A percentile compares a stretch with the other conserved stretches of the same genome.
Conservation (phyloP, 2,888 invertebrate genomes). For the Zaprionus obscuricornis region DNA sequence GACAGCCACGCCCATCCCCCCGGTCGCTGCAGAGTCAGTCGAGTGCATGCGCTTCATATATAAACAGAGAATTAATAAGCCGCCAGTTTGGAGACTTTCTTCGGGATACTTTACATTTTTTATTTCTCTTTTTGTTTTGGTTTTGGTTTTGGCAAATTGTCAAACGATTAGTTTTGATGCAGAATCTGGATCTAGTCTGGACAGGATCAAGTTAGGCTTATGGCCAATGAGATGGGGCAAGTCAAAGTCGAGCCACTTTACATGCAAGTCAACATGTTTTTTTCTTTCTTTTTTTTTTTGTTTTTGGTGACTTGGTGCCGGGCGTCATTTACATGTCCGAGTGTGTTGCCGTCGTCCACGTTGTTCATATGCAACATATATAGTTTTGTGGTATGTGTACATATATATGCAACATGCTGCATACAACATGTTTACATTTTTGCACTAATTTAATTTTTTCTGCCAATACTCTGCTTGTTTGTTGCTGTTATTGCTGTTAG, state of each 20-base stretch:
- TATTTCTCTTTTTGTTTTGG: neutral
- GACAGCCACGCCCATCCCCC: neutral
- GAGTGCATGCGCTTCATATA: conserved; percentile 69
- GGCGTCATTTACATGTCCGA: conserved; percentile 77
- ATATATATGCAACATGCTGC: conserved; percentile 20
- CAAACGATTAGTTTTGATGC: conserved; percentile 1
- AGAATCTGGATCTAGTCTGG: neutral
- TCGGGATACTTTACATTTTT: neutral
- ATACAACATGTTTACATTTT: conserved; percentile 76
- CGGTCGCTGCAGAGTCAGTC: conserved; percentile 50
- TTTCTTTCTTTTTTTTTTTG: too few species aligned
- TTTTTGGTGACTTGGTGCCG: conserved; percentile 74
- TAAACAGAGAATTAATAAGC: conserved; percentile 68
- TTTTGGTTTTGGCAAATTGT: conserved; percentile 19
- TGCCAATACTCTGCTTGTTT: conserved; percentile 51
- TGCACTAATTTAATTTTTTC: conserved; percentile 76
- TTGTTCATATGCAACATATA: conserved; percentile 38
- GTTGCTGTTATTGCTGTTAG: conserved; percentile 26
- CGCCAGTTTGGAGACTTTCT: conserved; percentile 43
- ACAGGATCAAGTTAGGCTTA: neutral
- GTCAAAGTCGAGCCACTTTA: conserved; percentile 46
- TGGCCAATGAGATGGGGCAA: conserved; percentile 12
- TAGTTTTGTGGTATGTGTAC: conserved; percentile 17
- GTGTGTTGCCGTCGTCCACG: conserved; percentile 49
- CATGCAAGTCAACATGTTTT: conserved; percentile 73